Percentiles rank a stretch among this genome's conserved stretches.
Evolutionary conservation across 2,113 vertebrate genomes (phyloP).

Genomic region (Gymnocephalus cernua): DNA sequence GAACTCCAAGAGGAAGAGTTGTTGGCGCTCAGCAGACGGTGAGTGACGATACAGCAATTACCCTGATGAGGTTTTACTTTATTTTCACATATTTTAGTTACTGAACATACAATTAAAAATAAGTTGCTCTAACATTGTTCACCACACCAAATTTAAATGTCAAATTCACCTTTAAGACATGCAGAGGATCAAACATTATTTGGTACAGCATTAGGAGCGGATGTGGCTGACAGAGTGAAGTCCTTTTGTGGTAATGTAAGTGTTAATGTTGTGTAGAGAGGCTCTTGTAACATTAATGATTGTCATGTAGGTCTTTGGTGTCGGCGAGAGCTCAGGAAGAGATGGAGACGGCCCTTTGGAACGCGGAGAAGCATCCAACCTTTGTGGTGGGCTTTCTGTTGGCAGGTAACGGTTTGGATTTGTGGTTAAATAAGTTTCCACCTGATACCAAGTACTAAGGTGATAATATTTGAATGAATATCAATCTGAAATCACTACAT

Average conservation of each 20-base stretch:
- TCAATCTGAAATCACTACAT: neutral
- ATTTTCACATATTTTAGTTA: neutral
- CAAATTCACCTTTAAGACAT: neutral
- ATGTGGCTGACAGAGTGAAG: neutral
- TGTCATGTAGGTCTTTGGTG: constrained; percentile 70
- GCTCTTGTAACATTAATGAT: neutral
- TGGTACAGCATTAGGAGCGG: neutral
- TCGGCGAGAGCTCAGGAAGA: constrained; percentile 53
- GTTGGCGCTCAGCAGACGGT: constrained; percentile 57
- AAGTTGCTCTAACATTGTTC: too few species aligned
- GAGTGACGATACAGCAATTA: constrained; percentile 34
- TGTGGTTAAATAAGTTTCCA: neutral
- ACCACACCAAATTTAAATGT: neutral
- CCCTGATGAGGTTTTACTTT: neutral
- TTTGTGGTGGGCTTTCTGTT: constrained; percentile 71
- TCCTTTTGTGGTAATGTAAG: neutral
- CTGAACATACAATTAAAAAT: too few species aligned
- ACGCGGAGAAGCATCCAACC: constrained; percentile 79
- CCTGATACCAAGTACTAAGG: neutral
- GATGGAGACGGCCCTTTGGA: constrained; percentile 75
- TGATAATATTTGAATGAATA: neutral
- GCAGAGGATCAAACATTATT: neutral
- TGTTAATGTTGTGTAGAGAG: neutral
- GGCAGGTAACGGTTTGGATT: constrained; percentile 69
- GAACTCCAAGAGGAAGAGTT: constrained; percentile 61